These are phyloP conservation scores for Hydropotes inermis DNA, from an alignment of 2,113 vertebrate genomes.

Conservation along the genomic window DNA sequence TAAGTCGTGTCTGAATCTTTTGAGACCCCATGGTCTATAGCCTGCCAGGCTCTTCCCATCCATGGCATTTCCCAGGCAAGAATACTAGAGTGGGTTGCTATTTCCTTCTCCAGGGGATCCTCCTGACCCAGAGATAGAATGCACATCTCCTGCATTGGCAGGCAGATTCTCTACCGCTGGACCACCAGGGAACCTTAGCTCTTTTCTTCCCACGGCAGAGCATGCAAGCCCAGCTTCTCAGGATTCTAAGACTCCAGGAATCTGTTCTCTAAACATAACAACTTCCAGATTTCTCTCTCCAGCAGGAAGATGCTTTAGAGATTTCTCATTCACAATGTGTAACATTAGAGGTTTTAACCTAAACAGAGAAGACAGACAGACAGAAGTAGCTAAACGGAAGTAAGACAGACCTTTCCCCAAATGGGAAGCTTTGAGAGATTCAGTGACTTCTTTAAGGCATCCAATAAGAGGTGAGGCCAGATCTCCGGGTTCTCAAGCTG, in stretches of 20 bases:
- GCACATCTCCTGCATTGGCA: neutral
- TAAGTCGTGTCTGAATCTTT: neutral
- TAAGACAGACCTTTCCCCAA: neutral
- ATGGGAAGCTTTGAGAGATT: neutral
- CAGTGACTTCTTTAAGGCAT: neutral
- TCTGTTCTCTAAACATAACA: neutral
- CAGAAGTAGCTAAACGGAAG: neutral
- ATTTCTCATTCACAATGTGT: neutral
- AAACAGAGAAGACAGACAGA: neutral
- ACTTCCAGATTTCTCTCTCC: neutral
- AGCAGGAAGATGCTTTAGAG: neutral
- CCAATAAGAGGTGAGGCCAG: neutral
- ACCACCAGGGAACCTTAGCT: neutral
- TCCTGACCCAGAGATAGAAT: neutral
- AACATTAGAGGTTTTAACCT: neutral
- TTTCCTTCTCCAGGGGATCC: neutral
- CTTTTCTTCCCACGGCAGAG: neutral
- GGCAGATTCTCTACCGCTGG: neutral
- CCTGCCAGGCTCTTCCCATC: fast-evolving
- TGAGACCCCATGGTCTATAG: neutral
- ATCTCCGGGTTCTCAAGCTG: neutral
- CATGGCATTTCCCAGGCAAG: neutral
- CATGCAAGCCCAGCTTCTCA: neutral
- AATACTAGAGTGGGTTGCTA: neutral
- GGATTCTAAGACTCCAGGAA: neutral